Percentiles rank a stretch among this genome's conserved stretches.
Evolutionary conservation across 2,113 vertebrate species (phyloP).

Genomic region (Synodontis membranacea): DNA sequence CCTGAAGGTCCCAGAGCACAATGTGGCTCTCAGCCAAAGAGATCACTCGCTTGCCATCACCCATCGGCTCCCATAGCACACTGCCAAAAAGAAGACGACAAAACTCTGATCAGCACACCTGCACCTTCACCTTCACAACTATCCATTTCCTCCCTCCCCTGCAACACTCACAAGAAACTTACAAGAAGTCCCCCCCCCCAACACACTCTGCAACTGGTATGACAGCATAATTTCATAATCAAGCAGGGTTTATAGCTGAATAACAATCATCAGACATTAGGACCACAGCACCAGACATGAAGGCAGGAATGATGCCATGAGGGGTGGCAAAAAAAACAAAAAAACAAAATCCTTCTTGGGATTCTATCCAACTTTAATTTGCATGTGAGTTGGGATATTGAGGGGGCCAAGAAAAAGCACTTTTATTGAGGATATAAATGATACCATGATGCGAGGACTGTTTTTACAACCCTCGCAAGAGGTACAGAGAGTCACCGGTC

Average conservation of each 20-base stretch:
- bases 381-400: conserved; percentile 49
- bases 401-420: conserved; percentile 34
- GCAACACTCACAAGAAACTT: neutral
- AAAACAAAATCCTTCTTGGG: conserved; percentile 51
- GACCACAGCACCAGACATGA: conserved; percentile 40
- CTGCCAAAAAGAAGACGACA: conserved; percentile 65
- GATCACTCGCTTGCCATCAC: conserved; percentile 89
- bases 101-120: neutral
- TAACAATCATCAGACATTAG: neutral
- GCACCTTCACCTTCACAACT: conserved; percentile 7
- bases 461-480: conserved; percentile 61
- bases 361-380: conserved; percentile 62
- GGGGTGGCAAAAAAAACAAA: conserved; percentile 27
- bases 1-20: conserved; percentile 93
- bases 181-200: neutral
- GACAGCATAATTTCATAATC: neutral
- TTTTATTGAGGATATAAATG: conserved; percentile 67
- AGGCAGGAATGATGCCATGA: conserved; percentile 40
- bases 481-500: conserved; percentile 53
- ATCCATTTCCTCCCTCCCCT: neutral
- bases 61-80: conserved; percentile 93
- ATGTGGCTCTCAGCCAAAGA: conserved; percentile 92
- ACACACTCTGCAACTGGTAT: neutral
- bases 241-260: neutral
- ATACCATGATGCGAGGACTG: conserved; percentile 49